Conservation (phyloP, 2,797 vertebrate genomes). For the Corythornis leucogaster region DNA sequence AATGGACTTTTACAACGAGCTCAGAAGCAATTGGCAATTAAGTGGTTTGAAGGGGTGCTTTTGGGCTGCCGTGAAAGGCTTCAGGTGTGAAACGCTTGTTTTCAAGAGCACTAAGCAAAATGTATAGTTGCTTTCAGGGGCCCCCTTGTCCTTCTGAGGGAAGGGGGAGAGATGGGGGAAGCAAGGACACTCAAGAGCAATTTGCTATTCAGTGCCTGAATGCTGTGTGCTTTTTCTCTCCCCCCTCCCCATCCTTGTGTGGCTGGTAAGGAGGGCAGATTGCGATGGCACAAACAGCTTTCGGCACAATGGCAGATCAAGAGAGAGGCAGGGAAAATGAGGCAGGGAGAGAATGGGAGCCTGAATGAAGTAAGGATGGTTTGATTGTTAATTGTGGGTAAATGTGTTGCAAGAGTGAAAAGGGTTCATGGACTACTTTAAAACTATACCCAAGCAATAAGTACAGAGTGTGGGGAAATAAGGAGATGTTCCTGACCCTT, state of each 20-base stretch:
- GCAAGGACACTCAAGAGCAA: conserved; percentile 99
- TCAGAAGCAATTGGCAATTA: conserved; percentile 99
- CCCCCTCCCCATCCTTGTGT: conserved; percentile 78
- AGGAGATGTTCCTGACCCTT: conserved; percentile 78
- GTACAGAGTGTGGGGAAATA: conserved; percentile 75
- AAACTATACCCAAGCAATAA: conserved; percentile 84
- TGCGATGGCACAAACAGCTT: conserved; percentile 93
- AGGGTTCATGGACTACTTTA: conserved; percentile 91
- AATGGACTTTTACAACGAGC: conserved; percentile 94
- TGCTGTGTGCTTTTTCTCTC: conserved; percentile 87
- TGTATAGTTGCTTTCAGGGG: conserved; percentile 97
- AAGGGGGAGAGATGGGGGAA: conserved; percentile 83
- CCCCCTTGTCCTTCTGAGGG: conserved; percentile 87
- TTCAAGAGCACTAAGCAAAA: conserved; percentile 97
- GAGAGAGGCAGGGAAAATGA: conserved; percentile 89
- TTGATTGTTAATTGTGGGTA: conserved; percentile 97
- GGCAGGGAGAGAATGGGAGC: conserved; percentile 79
- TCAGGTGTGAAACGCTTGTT: conserved; percentile 99
- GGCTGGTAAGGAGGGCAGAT: conserved; percentile 88
- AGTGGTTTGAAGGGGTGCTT: conserved; percentile 99
- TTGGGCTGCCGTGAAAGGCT: conserved; percentile 94
- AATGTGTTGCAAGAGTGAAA: conserved; percentile 89
- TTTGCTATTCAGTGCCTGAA: conserved; percentile 97
- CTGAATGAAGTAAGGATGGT: conserved; percentile 87
- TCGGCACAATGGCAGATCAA: conserved; percentile 89